Evolutionary conservation across 1,140 invertebrate species (phyloP).

Genomic region (Rhyzopertha dominica): DNA sequence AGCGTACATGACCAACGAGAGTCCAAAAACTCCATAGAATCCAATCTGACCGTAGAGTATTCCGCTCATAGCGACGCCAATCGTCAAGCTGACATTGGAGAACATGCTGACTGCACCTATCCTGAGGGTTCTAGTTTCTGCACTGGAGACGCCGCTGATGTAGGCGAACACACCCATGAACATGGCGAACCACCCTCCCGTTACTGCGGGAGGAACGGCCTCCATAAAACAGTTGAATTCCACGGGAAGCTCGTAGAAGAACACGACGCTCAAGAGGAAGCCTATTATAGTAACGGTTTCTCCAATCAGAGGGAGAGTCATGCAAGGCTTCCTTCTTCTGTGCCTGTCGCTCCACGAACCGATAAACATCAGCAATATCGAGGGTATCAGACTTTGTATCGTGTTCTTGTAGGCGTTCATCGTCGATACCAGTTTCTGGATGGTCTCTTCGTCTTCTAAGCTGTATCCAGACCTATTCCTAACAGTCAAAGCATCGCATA

Average conservation of each 20-base stretch:
- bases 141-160: slow-evolving; percentile 52
- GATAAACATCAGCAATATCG: slow-evolving; percentile 54
- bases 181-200: slow-evolving; percentile 53
- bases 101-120: slow-evolving; percentile 49
- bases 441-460: slow-evolving; percentile 26
- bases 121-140: slow-evolving; percentile 53
- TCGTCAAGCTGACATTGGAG: slow-evolving; percentile 45
- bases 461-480: slow-evolving; percentile 29
- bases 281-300: slow-evolving; percentile 45
- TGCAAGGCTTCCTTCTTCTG: slow-evolving; percentile 56
- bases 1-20: slow-evolving; percentile 36
- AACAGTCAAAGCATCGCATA: slow-evolving; percentile 46
- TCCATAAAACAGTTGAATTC: slow-evolving; percentile 50
- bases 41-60: slow-evolving; percentile 49
- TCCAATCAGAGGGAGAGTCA: slow-evolving; percentile 52
- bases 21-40: slow-evolving; percentile 52
- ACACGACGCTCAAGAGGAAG: slow-evolving; percentile 48
- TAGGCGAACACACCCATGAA: slow-evolving; percentile 58
- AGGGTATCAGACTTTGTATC: slow-evolving; percentile 40
- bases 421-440: slow-evolving; percentile 36
- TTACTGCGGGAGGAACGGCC: slow-evolving; percentile 49
- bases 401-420: slow-evolving; percentile 35
- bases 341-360: slow-evolving; percentile 58
- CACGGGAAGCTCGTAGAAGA: slow-evolving; percentile 46
- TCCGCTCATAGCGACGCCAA: slow-evolving; percentile 51